Percentiles rank a stretch among this genome's conserved stretches.
Conservation (phyloP, 2,888 invertebrate species). For the Aplocera efformata region DNA sequence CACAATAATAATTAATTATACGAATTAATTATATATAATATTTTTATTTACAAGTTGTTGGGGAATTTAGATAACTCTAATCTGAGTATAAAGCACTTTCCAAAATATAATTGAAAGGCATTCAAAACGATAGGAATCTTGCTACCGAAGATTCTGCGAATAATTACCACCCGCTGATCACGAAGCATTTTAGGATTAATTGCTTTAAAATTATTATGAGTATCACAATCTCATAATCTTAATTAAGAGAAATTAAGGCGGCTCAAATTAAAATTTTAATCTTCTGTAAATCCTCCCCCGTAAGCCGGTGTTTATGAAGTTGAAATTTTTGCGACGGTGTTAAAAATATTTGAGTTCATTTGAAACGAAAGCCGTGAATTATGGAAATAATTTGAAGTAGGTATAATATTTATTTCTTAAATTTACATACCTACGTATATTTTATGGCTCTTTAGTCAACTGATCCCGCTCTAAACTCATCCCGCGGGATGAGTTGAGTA, state of each 20-base stretch:
- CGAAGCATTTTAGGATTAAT: slow-evolving; percentile 69
- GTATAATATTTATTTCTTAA: no score
- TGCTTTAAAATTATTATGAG: slow-evolving; percentile 72
- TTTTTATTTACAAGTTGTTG: no score
- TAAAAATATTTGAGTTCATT: slow-evolving; percentile 30
- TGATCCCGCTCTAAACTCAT: no score
- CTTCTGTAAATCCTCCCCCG: slow-evolving; percentile 55
- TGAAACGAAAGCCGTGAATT: background rate
- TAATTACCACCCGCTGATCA: slow-evolving; percentile 56
- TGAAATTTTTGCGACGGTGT: slow-evolving; percentile 40
- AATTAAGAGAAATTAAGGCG: slow-evolving; percentile 71
- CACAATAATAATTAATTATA: no score
- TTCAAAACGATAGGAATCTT: slow-evolving; percentile 8
- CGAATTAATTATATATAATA: no score
- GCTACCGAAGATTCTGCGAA: slow-evolving; percentile 40
- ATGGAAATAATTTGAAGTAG: no score
- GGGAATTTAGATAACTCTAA: no score
- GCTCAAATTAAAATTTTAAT: slow-evolving; percentile 73
- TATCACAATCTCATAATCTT: slow-evolving; percentile 77
- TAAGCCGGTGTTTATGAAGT: slow-evolving; percentile 46
- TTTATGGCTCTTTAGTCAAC: no score
- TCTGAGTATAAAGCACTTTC: no score
- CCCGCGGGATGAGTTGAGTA: no score
- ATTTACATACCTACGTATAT: no score
- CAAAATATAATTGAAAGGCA: background rate